phyloP scores from a whole-genome alignment of 2,888 invertebrate species.

The Trichogramma dendrolimi region DNA sequence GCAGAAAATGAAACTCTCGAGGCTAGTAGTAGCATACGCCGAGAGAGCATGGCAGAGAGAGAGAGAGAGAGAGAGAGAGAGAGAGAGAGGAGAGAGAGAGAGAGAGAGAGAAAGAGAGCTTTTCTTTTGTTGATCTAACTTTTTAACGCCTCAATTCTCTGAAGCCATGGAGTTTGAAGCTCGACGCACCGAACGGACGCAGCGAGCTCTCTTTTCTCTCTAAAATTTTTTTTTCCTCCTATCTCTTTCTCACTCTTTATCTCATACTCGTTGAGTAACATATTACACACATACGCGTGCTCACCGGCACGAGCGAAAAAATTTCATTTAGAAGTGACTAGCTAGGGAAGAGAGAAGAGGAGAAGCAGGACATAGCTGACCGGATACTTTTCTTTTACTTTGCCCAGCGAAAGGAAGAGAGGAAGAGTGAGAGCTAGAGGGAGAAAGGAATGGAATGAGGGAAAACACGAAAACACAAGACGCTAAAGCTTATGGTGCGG shows the following conservation, averaged over 20 bases:
- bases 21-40: too few relatives aligned
- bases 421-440: neutral
- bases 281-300: neutral
- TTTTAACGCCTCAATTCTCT: neutral
- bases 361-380: neutral
- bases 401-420: neutral
- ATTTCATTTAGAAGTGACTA: slow-evolving; percentile 18
- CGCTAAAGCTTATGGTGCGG: slow-evolving; percentile 5
- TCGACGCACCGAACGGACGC: too few relatives aligned
- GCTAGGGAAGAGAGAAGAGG: neutral
- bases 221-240: slow-evolving; percentile 16
- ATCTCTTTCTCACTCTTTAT: slow-evolving; percentile 6
- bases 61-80: slow-evolving; percentile 9
- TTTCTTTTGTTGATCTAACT: slow-evolving; percentile 8
- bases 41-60: slow-evolving; percentile 14
- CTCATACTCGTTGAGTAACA: neutral
- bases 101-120: slow-evolving; percentile 13
- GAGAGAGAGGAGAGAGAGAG: slow-evolving; percentile 13
- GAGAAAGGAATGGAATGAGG: neutral
- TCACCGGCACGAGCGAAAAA: slow-evolving; percentile 11
- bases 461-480: neutral
- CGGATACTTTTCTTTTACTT: too few relatives aligned
- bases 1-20: slow-evolving; percentile 22
- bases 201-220: slow-evolving; percentile 13
- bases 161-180: too few relatives aligned